phyloP scores from a whole-genome alignment of 1,140 invertebrate genomes.

The Drosophila sp. region DNA sequence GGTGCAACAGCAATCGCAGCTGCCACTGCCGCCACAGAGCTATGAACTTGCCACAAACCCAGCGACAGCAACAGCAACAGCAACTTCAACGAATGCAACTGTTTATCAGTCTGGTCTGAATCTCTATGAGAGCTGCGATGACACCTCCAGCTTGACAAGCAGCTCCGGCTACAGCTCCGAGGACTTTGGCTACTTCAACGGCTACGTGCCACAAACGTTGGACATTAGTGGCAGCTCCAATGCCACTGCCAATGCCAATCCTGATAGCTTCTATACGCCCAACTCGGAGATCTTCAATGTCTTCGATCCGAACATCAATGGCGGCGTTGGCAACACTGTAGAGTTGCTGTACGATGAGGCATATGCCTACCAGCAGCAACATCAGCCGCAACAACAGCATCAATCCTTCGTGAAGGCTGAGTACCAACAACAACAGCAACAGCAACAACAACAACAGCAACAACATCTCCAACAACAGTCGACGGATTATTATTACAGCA shows the following conservation, averaged over 20 bases:
- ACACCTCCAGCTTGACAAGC: constrained; percentile 76
- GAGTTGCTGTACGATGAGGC: constrained; percentile 63
- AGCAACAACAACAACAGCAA: constrained; percentile 28
- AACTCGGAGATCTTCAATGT: constrained; percentile 77
- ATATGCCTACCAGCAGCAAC: constrained; percentile 55
- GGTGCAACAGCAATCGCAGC: constrained; percentile 36
- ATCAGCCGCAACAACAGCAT: constrained; percentile 37
- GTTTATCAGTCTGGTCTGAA: constrained; percentile 50
- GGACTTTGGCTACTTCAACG: constrained; percentile 70
- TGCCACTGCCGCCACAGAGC: constrained; percentile 33
- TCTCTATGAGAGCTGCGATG: constrained; percentile 80
- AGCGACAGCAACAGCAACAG: constrained; percentile 29
- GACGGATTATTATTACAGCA: constrained; percentile 78
- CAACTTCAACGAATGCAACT: constrained; percentile 14
- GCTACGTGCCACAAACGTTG: constrained; percentile 43
- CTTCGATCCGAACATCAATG: constrained; percentile 62
- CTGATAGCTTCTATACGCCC: constrained; percentile 64
- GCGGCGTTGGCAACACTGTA: constrained; percentile 22
- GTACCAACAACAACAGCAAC: constrained; percentile 50
- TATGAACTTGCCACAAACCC: constrained; percentile 4
- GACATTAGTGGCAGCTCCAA: constrained; percentile 47
- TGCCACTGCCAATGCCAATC: constrained; percentile 13
- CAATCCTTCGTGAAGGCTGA: constrained; percentile 35
- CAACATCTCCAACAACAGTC: constrained; percentile 46
- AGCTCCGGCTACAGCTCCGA: constrained; percentile 77